Conservation (phyloP, 2,888 invertebrate genomes). For the Galerucella calmariensis region DNA sequence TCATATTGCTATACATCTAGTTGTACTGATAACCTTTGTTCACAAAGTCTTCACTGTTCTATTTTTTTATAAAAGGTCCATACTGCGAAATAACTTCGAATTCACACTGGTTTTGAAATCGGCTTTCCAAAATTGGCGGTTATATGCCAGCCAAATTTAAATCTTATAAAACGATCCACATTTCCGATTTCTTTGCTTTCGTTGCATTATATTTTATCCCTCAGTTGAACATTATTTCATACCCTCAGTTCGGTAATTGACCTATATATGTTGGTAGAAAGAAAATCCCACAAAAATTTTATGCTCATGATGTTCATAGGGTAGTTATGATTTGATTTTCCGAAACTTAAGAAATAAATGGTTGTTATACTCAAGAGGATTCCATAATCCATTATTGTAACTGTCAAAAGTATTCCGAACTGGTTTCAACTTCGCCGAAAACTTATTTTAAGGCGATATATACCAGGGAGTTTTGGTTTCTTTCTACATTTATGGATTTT, state of each 20-base stretch:
- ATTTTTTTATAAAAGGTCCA: too few relatives aligned
- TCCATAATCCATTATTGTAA: slow-evolving; percentile 26
- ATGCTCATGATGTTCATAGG: slow-evolving; percentile 13
- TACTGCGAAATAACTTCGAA: not conserved
- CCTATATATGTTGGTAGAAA: slow-evolving; percentile 2
- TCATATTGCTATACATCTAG: too few relatives aligned
- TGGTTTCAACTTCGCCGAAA: slow-evolving; percentile 15
- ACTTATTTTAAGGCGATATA: slow-evolving; percentile 16
- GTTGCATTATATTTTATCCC: not conserved
- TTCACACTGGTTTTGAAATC: not conserved
- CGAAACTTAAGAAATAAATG: slow-evolving; percentile 20
- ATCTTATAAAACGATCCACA: not conserved
- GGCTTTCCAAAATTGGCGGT: not conserved
- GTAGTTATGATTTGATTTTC: slow-evolving; percentile 18
- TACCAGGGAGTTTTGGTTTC: not conserved
- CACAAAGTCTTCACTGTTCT: too few relatives aligned
- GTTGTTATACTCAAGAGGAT: slow-evolving; percentile 19
- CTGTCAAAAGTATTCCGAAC: slow-evolving; percentile 21
- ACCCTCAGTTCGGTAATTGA: slow-evolving; percentile 1
- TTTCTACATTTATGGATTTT: not conserved
- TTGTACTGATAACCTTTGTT: too few relatives aligned
- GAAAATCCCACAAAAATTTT: not conserved
- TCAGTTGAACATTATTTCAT: not conserved
- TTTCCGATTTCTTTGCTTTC: not conserved
- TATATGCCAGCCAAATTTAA: not conserved